Evolutionary conservation across 1,140 invertebrate species (phyloP).

Genomic region (Matsumurasca onukii): DNA sequence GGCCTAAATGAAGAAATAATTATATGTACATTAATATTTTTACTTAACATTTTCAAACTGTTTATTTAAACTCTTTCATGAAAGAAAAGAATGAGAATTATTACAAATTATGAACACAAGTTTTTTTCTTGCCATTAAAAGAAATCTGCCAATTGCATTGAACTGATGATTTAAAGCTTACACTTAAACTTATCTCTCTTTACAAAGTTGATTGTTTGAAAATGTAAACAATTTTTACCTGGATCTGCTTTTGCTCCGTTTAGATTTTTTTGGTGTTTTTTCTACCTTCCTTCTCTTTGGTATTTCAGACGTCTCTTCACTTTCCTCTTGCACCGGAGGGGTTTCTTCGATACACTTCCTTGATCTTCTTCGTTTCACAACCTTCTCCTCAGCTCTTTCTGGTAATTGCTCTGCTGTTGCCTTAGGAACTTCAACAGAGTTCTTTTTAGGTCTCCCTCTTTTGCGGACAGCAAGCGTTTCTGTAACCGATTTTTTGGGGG

Average conservation of each 20-base stretch:
- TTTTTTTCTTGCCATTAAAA: no score
- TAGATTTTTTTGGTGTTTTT: background rate
- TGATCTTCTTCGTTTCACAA: background rate
- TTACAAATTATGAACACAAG: no score
- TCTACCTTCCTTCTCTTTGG: background rate
- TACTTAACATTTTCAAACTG: no score
- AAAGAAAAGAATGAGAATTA: no score
- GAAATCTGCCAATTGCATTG: no score
- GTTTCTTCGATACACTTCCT: no score
- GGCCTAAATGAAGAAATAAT: no score
- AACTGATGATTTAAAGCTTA: no score
- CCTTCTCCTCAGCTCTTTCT: background rate
- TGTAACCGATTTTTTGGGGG: background rate
- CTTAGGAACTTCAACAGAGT: background rate
- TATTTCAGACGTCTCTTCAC: background rate
- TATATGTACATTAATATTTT: no score
- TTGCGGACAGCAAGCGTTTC: background rate
- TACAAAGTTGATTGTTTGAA: no score
- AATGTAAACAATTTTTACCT: background rate
- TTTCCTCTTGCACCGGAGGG: background rate
- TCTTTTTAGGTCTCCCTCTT: background rate
- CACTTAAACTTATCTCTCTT: no score
- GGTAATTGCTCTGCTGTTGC: background rate
- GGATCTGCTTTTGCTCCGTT: background rate
- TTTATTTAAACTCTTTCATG: no score